Evolutionary conservation across 1,140 invertebrate species (phyloP), one percentile per base, ranked within the genome.

Genomic region (Neodiprion virginianus): DNA sequence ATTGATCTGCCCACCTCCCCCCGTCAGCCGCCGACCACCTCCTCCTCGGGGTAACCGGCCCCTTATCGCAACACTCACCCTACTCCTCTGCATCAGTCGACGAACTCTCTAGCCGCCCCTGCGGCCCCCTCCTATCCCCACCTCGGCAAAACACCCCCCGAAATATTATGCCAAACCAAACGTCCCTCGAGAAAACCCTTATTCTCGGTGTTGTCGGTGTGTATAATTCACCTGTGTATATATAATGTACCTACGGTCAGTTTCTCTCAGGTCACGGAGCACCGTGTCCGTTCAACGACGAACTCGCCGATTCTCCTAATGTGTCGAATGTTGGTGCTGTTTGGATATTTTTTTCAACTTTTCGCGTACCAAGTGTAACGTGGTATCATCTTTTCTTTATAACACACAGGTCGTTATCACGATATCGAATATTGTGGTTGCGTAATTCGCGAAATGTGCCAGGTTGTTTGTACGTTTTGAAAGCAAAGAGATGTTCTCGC

Each of bases 1-100:
- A 77, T 77, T 84, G 76, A 79, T 85, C 79, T 79, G 77, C 75
- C 79, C 80, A 82, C 80, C 84, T 85, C 84, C 87, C 82, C 80
- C 81, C 82, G 79, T 80, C 81, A 75, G 79, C 74, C 77, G 73
- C 78, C 73, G 78, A 75, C 81, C 79, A 79, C 77, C 79, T 70
- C 71, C 67, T 79, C 69, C 77, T 69, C 73, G 74, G 69, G 61
- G 72, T 77, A 76, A 73, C 71, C 67, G 71, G 67, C 67, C 74
- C 10, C 14, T 73, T 61, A 61, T 61, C 53, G 53, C 53, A 61
- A 23, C 47, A 69, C 68, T 28, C 72, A 68, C 50, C 65, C 50
- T 72, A 77, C 75, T 79, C 74, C 76, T 75, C 76, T 77, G 67
- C 76, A 72, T 74, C 72, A 74, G 67, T 71, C 70, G 61, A 65